Evolutionary conservation across 37 sponge, comb jelly and placozoan species (phyloP).

Genomic region (Halisarca cf. caerulea): DNA sequence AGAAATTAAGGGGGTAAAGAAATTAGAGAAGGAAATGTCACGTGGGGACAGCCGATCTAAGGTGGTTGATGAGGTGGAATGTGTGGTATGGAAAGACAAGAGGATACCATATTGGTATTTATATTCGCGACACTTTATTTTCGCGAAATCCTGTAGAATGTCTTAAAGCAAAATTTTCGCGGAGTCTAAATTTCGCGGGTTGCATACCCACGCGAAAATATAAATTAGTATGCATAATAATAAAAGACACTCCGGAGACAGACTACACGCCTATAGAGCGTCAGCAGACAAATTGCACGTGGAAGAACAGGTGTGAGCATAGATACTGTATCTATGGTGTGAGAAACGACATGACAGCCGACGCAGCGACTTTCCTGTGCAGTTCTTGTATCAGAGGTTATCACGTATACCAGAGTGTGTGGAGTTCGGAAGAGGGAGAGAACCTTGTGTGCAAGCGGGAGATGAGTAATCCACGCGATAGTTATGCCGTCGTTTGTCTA

Average conservation of each 20-base stretch:
- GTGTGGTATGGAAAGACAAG: constrained; percentile 8
- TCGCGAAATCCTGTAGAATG: too few relatives aligned
- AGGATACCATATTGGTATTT: too few relatives aligned
- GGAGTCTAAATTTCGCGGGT: too few relatives aligned
- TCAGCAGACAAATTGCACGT: too few relatives aligned
- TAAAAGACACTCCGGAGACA: too few relatives aligned
- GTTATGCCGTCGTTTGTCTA: constrained; percentile 5
- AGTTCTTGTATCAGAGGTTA: constrained; percentile 13
- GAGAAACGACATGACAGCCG: constrained; percentile 8
- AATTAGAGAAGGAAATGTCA: not conserved
- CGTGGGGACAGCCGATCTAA: not conserved
- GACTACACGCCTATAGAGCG: too few relatives aligned
- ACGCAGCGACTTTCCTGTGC: constrained; percentile 33
- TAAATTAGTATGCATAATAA: too few relatives aligned
- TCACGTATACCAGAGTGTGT: constrained; percentile 24
- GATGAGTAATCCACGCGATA: constrained; percentile 26
- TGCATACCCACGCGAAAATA: too few relatives aligned
- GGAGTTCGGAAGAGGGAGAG: constrained; percentile 32
- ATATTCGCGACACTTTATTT: too few relatives aligned
- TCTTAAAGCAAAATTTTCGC: too few relatives aligned
- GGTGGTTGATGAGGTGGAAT: not conserved
- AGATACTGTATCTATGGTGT: too few relatives aligned
- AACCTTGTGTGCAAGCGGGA: constrained; percentile 28
- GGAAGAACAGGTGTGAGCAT: too few relatives aligned
- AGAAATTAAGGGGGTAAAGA: not conserved